A percentile compares a stretch with the other conserved stretches of the same genome.
Conservation (phyloP, 2,888 invertebrate genomes). For the Alsophila aescularia region DNA sequence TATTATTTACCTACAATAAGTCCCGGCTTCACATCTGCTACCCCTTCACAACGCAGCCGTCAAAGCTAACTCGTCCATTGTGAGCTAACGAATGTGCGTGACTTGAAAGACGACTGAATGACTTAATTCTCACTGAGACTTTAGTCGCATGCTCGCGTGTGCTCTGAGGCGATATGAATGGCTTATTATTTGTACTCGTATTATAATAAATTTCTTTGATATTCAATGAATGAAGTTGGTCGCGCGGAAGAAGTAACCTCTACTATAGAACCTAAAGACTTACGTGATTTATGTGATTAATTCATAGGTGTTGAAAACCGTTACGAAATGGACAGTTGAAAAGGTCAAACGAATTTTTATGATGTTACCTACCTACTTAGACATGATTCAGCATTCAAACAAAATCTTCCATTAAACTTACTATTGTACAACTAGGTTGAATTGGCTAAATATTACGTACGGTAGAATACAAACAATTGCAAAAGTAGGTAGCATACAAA, state of each 20-base stretch:
- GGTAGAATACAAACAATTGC: too few species aligned
- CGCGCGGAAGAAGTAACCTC: slow-evolving; percentile 44
- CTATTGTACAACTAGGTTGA: too few species aligned
- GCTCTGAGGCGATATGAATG: slow-evolving; percentile 55
- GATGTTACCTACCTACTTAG: neutral
- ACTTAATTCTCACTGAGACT: slow-evolving; percentile 51
- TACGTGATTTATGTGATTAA: slow-evolving; percentile 17
- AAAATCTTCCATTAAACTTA: too few species aligned
- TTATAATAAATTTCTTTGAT: slow-evolving; percentile 62
- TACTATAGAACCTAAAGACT: neutral
- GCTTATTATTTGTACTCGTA: slow-evolving; percentile 48
- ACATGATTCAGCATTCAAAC: neutral
- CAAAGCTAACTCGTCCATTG: slow-evolving; percentile 47
- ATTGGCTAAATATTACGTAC: too few species aligned
- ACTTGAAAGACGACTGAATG: slow-evolving; percentile 38
- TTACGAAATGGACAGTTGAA: slow-evolving; percentile 17
- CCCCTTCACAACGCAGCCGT: slow-evolving; percentile 38
- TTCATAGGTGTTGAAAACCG: slow-evolving; percentile 19
- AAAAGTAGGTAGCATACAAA: neutral
- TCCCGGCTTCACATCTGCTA: slow-evolving; percentile 44
- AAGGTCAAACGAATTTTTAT: slow-evolving; percentile 16
- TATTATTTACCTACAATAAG: slow-evolving; percentile 9
- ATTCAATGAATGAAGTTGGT: slow-evolving; percentile 55
- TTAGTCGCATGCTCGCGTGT: slow-evolving; percentile 39
- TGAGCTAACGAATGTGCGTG: slow-evolving; percentile 45